phyloP scores from a whole-genome alignment of 2,888 invertebrate genomes.

The Tolmerus cingulatus region DNA sequence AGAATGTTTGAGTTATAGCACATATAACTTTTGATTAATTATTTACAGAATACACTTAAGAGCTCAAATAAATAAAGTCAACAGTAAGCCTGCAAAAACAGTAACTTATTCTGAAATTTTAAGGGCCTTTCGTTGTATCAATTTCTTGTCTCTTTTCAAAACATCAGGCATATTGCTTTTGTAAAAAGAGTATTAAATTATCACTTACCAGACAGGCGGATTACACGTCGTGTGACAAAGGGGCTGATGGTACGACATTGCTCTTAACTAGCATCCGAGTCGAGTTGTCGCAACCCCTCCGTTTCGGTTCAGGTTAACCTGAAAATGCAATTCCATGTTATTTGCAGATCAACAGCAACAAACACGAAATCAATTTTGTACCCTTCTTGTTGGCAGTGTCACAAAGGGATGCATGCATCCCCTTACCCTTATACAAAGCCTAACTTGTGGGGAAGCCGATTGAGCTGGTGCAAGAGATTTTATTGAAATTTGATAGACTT shows the following conservation, averaged over 20 bases:
- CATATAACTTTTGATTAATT: neutral
- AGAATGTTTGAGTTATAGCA: no score
- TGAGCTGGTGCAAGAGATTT: slow-evolving; percentile 20
- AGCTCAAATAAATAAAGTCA: neutral
- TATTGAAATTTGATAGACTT: slow-evolving; percentile 45
- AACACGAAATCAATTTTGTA: slow-evolving; percentile 46
- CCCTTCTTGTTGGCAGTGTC: neutral
- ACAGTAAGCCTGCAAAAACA: neutral
- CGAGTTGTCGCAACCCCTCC: slow-evolving; percentile 9
- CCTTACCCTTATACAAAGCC: neutral
- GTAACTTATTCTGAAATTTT: neutral
- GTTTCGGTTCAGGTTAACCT: slow-evolving; percentile 21
- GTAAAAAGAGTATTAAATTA: neutral
- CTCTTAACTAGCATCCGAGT: neutral
- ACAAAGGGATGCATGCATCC: neutral
- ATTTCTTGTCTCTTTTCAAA: neutral
- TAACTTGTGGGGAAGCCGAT: neutral
- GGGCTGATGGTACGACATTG: neutral
- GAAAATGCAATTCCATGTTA: slow-evolving; percentile 47
- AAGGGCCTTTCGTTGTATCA: neutral
- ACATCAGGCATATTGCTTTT: neutral
- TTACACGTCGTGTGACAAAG: slow-evolving; percentile 6
- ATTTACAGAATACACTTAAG: neutral
- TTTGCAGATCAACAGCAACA: slow-evolving; percentile 47
- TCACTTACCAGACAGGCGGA: neutral